A percentile compares a stretch with the other conserved stretches of the same genome.
Conservation (phyloP, 2,888 invertebrate species). For the Dryobotodes eremita region DNA sequence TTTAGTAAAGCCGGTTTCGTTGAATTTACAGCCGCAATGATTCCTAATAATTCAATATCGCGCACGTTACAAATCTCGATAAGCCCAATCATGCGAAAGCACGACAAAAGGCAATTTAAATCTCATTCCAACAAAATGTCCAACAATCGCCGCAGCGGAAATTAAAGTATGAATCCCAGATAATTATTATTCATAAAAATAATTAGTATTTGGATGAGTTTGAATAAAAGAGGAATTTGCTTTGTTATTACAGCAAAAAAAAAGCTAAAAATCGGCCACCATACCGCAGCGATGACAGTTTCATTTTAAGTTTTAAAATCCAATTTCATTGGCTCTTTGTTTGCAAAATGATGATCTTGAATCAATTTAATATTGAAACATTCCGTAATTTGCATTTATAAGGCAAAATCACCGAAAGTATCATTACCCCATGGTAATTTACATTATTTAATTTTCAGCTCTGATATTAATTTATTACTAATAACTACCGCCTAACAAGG, state of each 20-base stretch:
- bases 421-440: too few species aligned
- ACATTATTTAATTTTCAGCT: neutral
- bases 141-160: constrained; percentile 78
- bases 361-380: constrained; percentile 68
- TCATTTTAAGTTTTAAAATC: constrained; percentile 76
- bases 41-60: constrained; percentile 61
- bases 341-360: constrained; percentile 71
- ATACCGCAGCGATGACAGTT: constrained; percentile 67
- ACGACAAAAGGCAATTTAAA: constrained; percentile 83
- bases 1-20: constrained; percentile 21
- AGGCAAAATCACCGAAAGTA: constrained; percentile 29
- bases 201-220: constrained; percentile 80
- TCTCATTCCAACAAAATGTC: constrained; percentile 76
- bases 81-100: constrained; percentile 76
- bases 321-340: constrained; percentile 73
- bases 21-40: constrained; percentile 44
- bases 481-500: neutral
- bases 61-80: constrained; percentile 72
- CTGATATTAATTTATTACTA: neutral
- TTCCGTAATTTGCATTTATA: constrained; percentile 74
- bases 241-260: constrained; percentile 74
- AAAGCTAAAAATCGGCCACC: constrained; percentile 9
- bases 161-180: constrained; percentile 80
- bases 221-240: constrained; percentile 78
- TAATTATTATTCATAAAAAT: constrained; percentile 82